Percentiles rank a stretch among this genome's conserved stretches.
Conservation (phyloP, 1,140 invertebrate genomes). For the Philaenus spumarius region DNA sequence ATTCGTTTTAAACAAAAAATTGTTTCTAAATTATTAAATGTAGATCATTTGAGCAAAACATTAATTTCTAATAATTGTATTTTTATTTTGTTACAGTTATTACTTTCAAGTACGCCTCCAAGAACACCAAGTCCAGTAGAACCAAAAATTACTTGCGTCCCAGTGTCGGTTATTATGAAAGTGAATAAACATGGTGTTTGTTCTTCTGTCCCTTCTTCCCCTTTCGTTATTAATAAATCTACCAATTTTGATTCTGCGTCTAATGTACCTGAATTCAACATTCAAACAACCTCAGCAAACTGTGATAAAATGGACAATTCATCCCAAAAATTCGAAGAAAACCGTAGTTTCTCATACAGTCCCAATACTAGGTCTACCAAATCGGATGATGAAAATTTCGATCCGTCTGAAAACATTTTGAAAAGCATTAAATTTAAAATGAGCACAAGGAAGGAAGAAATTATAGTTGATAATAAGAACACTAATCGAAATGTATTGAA, state of each 20-base stretch:
- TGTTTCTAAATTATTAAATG: not conserved
- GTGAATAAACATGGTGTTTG: slow-evolving; percentile 67
- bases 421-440: slow-evolving; percentile 73
- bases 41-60: not conserved
- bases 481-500: slow-evolving; percentile 38
- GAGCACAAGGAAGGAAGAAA: slow-evolving; percentile 54
- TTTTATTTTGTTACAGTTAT: slow-evolving; percentile 39
- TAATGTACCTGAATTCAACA: not conserved
- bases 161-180: slow-evolving; percentile 70
- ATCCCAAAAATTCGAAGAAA: not conserved
- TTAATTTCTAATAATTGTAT: slow-evolving; percentile 1
- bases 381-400: slow-evolving; percentile 29
- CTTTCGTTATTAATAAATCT: not conserved
- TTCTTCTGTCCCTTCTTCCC: slow-evolving; percentile 47
- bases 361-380: not conserved
- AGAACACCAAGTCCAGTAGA: slow-evolving; percentile 41
- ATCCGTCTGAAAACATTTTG: slow-evolving; percentile 52
- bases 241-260: not conserved
- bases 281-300: not conserved
- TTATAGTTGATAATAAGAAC: slow-evolving; percentile 49
- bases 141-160: slow-evolving; percentile 34
- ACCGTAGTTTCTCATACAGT: not conserved
- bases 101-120: slow-evolving; percentile 44
- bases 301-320: not conserved
- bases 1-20: not conserved